Evolutionary conservation across 2,888 invertebrate genomes (phyloP).

Genomic region (Mesorhabditis belari): DNA sequence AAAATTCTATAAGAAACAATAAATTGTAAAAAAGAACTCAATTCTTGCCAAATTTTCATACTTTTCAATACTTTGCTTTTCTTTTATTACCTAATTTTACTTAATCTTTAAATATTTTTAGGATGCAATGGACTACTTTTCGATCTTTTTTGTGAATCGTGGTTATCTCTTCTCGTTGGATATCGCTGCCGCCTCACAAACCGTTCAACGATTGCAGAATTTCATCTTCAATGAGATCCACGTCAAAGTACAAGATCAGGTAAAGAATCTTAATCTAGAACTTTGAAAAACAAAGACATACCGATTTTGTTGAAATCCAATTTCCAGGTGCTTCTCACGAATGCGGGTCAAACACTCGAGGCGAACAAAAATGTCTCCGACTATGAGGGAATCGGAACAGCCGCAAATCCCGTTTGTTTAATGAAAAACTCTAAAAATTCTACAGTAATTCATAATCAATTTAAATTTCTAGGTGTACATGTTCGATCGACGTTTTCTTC

Average conservation of each 20-base stretch:
- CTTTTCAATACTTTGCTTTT: no score
- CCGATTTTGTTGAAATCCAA: not conserved
- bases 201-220: not conserved
- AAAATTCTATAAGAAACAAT: no score
- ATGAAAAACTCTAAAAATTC: not conserved
- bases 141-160: not conserved
- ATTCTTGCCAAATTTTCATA: no score
- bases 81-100: no score
- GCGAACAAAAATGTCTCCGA: not conserved
- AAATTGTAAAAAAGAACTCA: no score
- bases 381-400: not conserved
- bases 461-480: not conserved
- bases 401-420: not conserved
- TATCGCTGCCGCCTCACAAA: not conserved
- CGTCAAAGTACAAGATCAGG: not conserved
- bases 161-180: not conserved
- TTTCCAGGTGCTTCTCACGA: not conserved
- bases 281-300: not conserved
- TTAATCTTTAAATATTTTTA: no score
- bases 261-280: no score
- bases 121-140: not conserved
- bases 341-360: not conserved
- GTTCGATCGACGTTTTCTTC: slow-evolving; percentile 7
- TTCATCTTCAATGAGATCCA: not conserved
- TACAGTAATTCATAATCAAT: not conserved